Conservation (phyloP, 2,113 vertebrate genomes). For the Todiramphus chloris region DNA sequence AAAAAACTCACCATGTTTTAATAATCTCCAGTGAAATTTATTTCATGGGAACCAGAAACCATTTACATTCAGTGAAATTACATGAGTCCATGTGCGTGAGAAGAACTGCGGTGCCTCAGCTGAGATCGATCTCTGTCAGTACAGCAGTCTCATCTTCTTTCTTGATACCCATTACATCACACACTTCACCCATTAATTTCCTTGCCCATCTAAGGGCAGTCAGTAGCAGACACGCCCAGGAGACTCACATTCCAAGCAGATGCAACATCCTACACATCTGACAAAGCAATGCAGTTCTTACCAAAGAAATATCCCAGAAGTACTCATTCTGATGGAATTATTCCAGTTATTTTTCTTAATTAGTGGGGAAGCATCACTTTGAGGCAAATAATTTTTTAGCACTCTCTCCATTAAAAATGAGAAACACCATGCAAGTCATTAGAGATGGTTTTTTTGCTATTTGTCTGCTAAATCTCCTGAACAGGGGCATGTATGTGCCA, state of each 20-base stretch:
- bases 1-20: neutral
- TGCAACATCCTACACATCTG: neutral
- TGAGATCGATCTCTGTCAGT: neutral
- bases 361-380: neutral
- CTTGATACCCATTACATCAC: neutral
- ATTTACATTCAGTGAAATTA: neutral
- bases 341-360: neutral
- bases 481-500: neutral
- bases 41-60: neutral
- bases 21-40: neutral
- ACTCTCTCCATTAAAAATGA: neutral
- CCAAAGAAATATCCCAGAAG: neutral
- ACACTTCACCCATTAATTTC: neutral
- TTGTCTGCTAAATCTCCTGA: neutral
- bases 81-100: neutral
- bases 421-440: neutral
- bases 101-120: neutral
- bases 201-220: neutral
- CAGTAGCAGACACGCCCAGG: neutral
- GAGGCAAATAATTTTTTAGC: neutral
- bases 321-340: neutral
- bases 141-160: neutral
- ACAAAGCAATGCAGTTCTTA: neutral
- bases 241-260: neutral
- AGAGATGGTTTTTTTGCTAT: neutral